These are phyloP conservation scores for Halichoeres trimaculatus DNA, from an alignment of 2,113 vertebrate species.

Conservation along the genomic window DNA sequence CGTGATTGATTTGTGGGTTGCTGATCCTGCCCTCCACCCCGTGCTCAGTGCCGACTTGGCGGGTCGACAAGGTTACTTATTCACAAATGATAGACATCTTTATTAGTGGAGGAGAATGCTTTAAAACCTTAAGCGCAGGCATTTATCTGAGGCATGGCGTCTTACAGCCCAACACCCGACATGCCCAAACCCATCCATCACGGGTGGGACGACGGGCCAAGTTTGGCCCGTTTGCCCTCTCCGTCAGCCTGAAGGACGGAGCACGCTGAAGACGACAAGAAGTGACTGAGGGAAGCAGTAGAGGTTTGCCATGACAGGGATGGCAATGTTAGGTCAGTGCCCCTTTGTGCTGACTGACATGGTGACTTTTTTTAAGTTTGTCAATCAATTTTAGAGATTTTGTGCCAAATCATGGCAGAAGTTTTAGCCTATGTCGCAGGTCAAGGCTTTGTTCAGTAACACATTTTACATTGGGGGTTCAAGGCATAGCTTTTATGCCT, in stretches of 20 bases:
- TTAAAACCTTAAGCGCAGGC: constrained; percentile 70
- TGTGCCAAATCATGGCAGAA: background rate
- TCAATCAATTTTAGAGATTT: too few relatives aligned
- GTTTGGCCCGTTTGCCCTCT: constrained; percentile 65
- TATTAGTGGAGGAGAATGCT: constrained; percentile 69
- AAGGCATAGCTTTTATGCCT: too few relatives aligned
- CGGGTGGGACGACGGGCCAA: constrained; percentile 28
- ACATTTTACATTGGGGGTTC: too few relatives aligned
- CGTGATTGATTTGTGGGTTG: constrained; percentile 78
- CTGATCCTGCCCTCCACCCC: constrained; percentile 58
- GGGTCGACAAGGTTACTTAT: constrained; percentile 75
- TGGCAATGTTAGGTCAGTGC: constrained; percentile 2
- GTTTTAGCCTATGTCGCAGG: background rate
- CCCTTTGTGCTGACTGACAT: constrained; percentile 18
- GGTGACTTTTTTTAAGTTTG: constrained; percentile 2
- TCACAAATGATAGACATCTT: constrained; percentile 80
- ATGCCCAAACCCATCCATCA: constrained; percentile 70
- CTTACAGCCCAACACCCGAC: constrained; percentile 48
- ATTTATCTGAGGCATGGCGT: constrained; percentile 67
- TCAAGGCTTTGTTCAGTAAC: too few relatives aligned
- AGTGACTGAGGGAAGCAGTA: background rate
- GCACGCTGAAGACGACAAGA: constrained; percentile 29
- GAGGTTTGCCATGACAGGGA: constrained; percentile 20
- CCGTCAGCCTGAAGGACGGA: constrained; percentile 70
- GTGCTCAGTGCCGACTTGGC: constrained; percentile 46